Base-by-base conservation (phyloP, 2,888 invertebrate species). In the Argyra leucocephala region DNA sequence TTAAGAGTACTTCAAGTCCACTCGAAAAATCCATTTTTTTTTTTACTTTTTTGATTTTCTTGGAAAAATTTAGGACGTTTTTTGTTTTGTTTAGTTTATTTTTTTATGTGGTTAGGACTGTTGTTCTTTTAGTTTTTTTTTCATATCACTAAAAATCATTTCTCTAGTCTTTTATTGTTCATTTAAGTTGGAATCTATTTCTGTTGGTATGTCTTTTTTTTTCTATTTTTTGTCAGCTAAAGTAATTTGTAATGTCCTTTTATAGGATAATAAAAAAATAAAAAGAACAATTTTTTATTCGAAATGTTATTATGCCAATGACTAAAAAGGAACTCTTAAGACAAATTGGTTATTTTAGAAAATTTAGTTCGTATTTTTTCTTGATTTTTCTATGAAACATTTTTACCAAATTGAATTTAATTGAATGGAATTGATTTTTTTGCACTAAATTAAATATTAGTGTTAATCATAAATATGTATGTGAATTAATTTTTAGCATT, bases 1-100 rank as follows among this genome's bases (percentile, higher is more conserved):
- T 62, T 66, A 57, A 59, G 18, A 59, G 59, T 60, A 66, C 64
- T 64, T 64, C 64, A 64, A 66, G 60, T 63, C 66, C 62, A 66
- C 22, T 59, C 23, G 10, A 59, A 59, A 18, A 23, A 23, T 59
- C 59, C 23, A 23, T 59, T 59, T 59, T 59, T 23, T 23, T 57
- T 57, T 22, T n/a, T 18, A n/a, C 6, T n/a, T 57, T 48, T 48
- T 48, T 48, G 4, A 7, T 37, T 37, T 48, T 18, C 48, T 48
- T 48, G 2, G n/a, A 48, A 5, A n/a, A 18, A 48, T 48, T 12
- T 48, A 7, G 31, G 31, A 31, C 6, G 31, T 5, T 31, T 31
- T 31, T 7, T 31, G 5, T 31, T 31, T 31, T 31, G 5, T 31
- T 7, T 31, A 31, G 31, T 31, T 31, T 10, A 48, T 31, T 31